Evolutionary conservation across 2,888 invertebrate species (phyloP).

Genomic region (Tipula unca): DNA sequence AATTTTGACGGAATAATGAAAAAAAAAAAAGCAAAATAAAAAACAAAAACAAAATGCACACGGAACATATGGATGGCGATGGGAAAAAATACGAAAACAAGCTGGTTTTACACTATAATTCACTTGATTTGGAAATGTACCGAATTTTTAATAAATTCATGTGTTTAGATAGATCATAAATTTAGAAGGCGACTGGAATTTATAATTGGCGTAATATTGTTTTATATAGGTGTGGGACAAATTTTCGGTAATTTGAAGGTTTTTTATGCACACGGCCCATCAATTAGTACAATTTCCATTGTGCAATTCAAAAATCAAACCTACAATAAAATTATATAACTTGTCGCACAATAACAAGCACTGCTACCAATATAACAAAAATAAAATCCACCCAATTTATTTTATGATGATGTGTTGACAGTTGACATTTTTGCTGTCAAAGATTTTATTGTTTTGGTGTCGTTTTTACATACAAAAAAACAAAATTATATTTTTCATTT

Average conservation of each 20-base stretch:
- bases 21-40: neutral
- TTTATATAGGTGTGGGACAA: neutral
- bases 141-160: neutral
- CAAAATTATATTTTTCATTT: neutral
- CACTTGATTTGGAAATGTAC: neutral
- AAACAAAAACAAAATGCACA: slow-evolving; percentile 17
- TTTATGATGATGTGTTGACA: neutral
- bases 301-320: neutral
- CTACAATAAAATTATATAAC: neutral
- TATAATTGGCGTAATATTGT: neutral
- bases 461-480: neutral
- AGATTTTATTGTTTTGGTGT: neutral
- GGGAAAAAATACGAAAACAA: neutral
- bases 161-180: neutral
- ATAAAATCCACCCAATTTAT: neutral
- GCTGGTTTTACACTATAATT: neutral
- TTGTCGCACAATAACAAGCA: neutral
- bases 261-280: neutral
- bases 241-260: neutral
- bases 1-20: slow-evolving; percentile 14
- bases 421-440: neutral
- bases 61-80: neutral
- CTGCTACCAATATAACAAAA: neutral
- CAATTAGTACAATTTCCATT: neutral
- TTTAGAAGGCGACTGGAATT: neutral